Base-by-base conservation (phyloP, 2,888 invertebrate genomes). In the Temnothorax unifasciatus region DNA sequence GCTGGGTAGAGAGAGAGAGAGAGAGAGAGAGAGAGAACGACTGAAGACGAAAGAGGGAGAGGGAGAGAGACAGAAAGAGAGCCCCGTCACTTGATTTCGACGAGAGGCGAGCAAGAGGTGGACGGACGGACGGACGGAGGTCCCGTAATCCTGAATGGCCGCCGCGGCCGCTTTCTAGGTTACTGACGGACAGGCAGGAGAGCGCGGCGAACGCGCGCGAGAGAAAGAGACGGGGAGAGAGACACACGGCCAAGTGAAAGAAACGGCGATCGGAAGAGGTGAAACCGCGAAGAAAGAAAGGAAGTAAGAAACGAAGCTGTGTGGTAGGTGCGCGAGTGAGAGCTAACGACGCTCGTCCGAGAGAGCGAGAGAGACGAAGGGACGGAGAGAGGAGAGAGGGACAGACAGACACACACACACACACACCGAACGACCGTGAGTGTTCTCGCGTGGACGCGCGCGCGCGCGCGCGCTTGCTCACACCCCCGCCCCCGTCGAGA, bases 161-260 rank as follows among this genome's bases (percentile, higher is more conserved):
- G 93, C 93, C 92, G 87, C 85, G 89, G 87, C 89, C 89, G 92
- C 93, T 93, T 93, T 93, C 93, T 93, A 93, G 93, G 93, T 93
- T 93, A 93, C 93, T 92, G 92, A 92, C 93, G 92, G 92, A 92
- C 92, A 91, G 84, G 86, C 89, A 88, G 87, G 88, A 83, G 87
- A 83, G 85, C 74, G 86, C 83, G 29, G 29, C 29, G 29, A 29
- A 29, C 29, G 79, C 79, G 74, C 73, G 52, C 15, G 18, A 5
- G 34, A 5, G 34, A 34, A 6, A 34, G 38, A 68, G 57, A 64
- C 81, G 69, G 41, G 69, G 34, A 57, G 57, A 52, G 59, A 63
- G 18, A 71, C 13, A n/a, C 18, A 15, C 66, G 44, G 34, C 15
- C 50, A 29, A 34, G 69, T 11, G 38, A 71, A 50, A 61, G 69